A percentile compares a stretch with the other conserved stretches of the same genome.
phyloP scores from a whole-genome alignment of 2,888 invertebrate genomes.

The Lithophane socia region DNA sequence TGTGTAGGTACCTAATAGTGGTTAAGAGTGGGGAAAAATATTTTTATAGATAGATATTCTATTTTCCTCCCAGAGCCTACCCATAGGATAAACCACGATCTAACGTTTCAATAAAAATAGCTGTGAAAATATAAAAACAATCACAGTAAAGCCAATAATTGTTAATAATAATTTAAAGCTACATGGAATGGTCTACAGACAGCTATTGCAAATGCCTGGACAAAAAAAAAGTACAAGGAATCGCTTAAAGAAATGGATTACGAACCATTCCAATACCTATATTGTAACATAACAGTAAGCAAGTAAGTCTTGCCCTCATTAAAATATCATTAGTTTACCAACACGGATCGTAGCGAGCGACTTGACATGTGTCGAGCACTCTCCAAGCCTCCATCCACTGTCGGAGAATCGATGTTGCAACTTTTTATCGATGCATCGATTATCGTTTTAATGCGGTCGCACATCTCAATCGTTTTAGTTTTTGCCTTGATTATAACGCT shows the following conservation, averaged over 20 bases:
- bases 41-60: neutral
- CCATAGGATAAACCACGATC: neutral
- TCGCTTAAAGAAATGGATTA: neutral
- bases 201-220: neutral
- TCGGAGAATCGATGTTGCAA: slow-evolving; percentile 65
- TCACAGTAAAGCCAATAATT: neutral
- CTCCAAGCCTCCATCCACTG: slow-evolving; percentile 35
- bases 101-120: neutral
- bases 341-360: slow-evolving; percentile 43
- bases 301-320: slow-evolving; percentile 46
- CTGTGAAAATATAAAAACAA: neutral
- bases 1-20: neutral
- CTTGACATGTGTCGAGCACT: slow-evolving; percentile 52
- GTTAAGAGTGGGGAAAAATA: neutral
- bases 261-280: neutral
- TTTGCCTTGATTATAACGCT: slow-evolving; percentile 71
- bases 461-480: slow-evolving; percentile 73
- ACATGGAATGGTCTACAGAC: neutral
- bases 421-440: slow-evolving; percentile 70
- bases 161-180: neutral
- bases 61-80: neutral
- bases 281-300: slow-evolving; percentile 11
- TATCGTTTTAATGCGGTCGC: slow-evolving; percentile 68
- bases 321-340: slow-evolving; percentile 62
- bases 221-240: neutral